These are phyloP conservation scores for Macrobrachium rosenbergii DNA, from an alignment of 1,140 invertebrate genomes.

Conservation along the genomic window DNA sequence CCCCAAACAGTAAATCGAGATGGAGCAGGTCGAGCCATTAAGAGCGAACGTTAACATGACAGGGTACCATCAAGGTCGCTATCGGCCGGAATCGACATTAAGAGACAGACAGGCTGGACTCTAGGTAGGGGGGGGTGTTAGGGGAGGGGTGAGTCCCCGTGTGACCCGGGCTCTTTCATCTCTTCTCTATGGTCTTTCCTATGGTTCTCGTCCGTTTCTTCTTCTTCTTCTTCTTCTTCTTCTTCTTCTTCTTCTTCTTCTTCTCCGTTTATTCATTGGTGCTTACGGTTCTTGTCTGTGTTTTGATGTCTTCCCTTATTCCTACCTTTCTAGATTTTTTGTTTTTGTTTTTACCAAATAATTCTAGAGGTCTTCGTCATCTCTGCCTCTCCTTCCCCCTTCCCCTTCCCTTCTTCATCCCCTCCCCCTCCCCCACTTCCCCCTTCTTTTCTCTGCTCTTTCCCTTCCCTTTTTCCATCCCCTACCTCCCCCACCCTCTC, in stretches of 20 bases:
- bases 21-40: neutral
- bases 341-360: neutral
- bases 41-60: constrained; percentile 18
- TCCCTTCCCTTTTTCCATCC: neutral
- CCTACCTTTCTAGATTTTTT: neutral
- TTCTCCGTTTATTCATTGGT: neutral
- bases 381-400: neutral
- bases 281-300: neutral
- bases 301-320: neutral
- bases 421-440: neutral
- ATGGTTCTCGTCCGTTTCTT: neutral
- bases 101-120: constrained; percentile 13
- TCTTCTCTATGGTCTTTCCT: constrained; percentile 3
- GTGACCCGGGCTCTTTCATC: too few species aligned
- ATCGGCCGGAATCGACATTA: constrained; percentile 23
- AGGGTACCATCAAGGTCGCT: constrained; percentile 18
- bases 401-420: neutral
- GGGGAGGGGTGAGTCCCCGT: neutral
- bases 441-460: neutral
- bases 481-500: neutral
- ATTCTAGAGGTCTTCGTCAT: neutral
- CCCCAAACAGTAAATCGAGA: constrained; percentile 9
- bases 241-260: neutral
- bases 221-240: neutral
- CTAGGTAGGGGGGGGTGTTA: too few species aligned